Conservation (phyloP, 2,888 invertebrate species). For the Timema podura region DNA sequence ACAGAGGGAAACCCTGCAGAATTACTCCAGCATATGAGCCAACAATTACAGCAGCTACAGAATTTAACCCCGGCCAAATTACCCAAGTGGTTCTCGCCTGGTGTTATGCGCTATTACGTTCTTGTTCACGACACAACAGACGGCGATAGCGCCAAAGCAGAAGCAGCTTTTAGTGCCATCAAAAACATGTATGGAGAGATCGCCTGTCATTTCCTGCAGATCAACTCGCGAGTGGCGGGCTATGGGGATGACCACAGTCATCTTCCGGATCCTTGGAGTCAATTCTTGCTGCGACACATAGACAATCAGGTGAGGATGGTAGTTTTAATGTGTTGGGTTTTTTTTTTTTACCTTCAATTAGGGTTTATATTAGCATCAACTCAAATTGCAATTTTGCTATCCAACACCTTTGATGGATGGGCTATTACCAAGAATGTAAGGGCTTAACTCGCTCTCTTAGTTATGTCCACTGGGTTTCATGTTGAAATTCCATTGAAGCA, state of each 20-base stretch:
- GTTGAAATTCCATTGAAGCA: too few relatives aligned
- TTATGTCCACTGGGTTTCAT: too few relatives aligned
- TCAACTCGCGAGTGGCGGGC: slow-evolving; percentile 73
- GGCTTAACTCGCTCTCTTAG: too few relatives aligned
- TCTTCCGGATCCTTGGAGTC: slow-evolving; percentile 81
- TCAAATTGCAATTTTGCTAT: too few relatives aligned
- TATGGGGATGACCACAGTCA: slow-evolving; percentile 51
- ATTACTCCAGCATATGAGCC: slow-evolving; percentile 73
- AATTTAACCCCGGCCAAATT: slow-evolving; percentile 70
- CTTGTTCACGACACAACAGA: slow-evolving; percentile 69
- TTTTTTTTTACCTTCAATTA: too few relatives aligned
- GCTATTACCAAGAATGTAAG: too few relatives aligned
- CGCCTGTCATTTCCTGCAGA: slow-evolving; percentile 83
- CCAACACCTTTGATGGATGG: too few relatives aligned
- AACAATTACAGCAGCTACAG: slow-evolving; percentile 68
- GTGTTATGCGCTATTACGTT: slow-evolving; percentile 83
- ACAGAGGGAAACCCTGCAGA: slow-evolving; percentile 64
- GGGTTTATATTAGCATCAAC: too few relatives aligned
- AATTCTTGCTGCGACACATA: slow-evolving; percentile 62
- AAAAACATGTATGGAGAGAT: slow-evolving; percentile 82
- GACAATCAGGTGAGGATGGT: slow-evolving; percentile 47
- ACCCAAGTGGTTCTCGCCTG: slow-evolving; percentile 56
- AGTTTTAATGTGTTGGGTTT: not conserved
- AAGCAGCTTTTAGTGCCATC: slow-evolving; percentile 75
- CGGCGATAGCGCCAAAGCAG: slow-evolving; percentile 58